Percentiles rank a stretch among this genome's conserved stretches.
phyloP scores from a whole-genome alignment of 2,888 invertebrate genomes.

The Rhamphomyia laevipes region DNA sequence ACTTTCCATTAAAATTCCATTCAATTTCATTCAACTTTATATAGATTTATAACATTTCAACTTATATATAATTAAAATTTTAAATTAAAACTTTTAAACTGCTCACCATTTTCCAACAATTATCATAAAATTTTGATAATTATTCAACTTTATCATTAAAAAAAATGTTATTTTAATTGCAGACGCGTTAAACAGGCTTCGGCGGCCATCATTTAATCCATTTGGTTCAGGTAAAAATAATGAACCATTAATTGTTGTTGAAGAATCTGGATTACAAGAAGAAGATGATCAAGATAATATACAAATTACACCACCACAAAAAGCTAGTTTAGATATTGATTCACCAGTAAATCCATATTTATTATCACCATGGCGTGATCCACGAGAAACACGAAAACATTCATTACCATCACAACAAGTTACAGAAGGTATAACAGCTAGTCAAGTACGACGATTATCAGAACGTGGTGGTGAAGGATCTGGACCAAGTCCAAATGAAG shows the following conservation, averaged over 20 bases:
- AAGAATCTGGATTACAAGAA: conserved; percentile 58
- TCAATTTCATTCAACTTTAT: too few relatives aligned
- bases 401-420: conserved; percentile 76
- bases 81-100: too few relatives aligned
- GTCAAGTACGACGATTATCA: conserved; percentile 71
- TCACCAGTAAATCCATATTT: conserved; percentile 72
- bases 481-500: conserved; percentile 65
- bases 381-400: conserved; percentile 62
- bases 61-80: too few relatives aligned
- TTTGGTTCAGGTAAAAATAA: conserved; percentile 41
- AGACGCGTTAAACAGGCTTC: conserved; percentile 39
- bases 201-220: conserved; percentile 53
- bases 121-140: too few relatives aligned
- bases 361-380: conserved; percentile 68
- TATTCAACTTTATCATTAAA: too few relatives aligned
- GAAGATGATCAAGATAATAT: conserved; percentile 45
- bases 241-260: conserved; percentile 73
- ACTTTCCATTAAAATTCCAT: too few relatives aligned
- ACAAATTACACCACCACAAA: conserved; percentile 41
- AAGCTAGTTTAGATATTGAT: conserved; percentile 58
- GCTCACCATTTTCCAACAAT: too few relatives aligned
- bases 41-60: too few relatives aligned
- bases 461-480: conserved; percentile 66
- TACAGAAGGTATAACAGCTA: conserved; percentile 74
- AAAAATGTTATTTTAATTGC: too few relatives aligned